Evolutionary conservation across 1,140 invertebrate genomes (phyloP).

Genomic region (Drepana arcuata): DNA sequence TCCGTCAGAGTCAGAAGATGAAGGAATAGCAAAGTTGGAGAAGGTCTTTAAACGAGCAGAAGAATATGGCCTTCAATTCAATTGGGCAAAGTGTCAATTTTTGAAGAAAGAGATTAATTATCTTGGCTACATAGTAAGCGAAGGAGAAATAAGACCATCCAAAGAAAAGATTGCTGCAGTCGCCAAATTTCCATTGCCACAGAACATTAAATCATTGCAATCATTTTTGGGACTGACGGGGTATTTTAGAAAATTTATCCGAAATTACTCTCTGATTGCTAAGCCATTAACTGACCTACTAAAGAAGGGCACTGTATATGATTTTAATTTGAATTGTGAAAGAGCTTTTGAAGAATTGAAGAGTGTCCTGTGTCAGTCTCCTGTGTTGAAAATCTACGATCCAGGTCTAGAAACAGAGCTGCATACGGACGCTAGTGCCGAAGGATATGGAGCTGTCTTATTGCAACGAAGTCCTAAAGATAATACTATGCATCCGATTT

Average conservation of each 20-base stretch:
- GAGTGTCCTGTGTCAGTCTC: not conserved
- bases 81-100: conserved; percentile 29
- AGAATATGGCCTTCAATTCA: conserved; percentile 14
- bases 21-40: conserved; percentile 13
- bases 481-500: conserved; percentile 32
- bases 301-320: conserved; percentile 20
- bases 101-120: conserved; percentile 24
- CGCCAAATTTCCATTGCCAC: conserved; percentile 18
- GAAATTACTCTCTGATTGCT: conserved; percentile 24
- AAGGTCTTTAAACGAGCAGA: conserved; percentile 14
- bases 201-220: conserved; percentile 14
- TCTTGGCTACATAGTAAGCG: conserved; percentile 14
- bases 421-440: not conserved
- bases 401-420: not conserved
- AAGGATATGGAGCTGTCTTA: conserved; percentile 25
- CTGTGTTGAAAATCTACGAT: not conserved
- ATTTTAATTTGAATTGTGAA: conserved; percentile 5
- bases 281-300: conserved; percentile 24
- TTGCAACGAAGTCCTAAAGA: conserved; percentile 28
- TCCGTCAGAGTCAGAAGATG: conserved; percentile 11
- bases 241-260: conserved; percentile 34
- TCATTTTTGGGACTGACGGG: conserved; percentile 15
- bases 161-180: conserved; percentile 11
- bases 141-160: conserved; percentile 9
- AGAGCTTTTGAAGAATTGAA: conserved; percentile 5